Base-by-base conservation (phyloP, 2,113 vertebrate species). In the Suricata suricatta region DNA sequence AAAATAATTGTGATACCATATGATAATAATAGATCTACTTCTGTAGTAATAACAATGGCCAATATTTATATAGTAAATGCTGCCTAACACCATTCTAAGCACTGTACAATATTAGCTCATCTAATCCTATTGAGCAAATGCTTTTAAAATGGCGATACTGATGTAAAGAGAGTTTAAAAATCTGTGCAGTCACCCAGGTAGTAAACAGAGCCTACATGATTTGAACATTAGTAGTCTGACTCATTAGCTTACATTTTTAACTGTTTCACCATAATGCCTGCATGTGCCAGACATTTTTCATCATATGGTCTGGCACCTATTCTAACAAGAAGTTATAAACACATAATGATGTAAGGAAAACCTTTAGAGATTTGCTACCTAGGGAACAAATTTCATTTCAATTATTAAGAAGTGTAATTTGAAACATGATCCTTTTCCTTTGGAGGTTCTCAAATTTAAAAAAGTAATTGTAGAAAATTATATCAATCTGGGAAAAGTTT, bases 241-340 rank as follows among this genome's bases (percentile, higher is more conserved):
- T 86, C 35, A 83, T 60, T 71, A 57, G 33, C 21, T 71, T 93
- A 83, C 27, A 94, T 79, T 88, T 95, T 95, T 35, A 52, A 83
- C 84, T 82, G 5, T 23, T 94, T 96, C 38, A 71, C 63, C 92
- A 13, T 85, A 17, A 25, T 63, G 27, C 76, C 71, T 93, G 21
- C 25, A 72, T 2, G 17, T 0, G 5, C 90, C 82, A 97, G 52
- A 76, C 82, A 72, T 85, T 97, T 92, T 97, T 96, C 69, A 90
- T 96, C 93, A 97, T 50, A 64, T 76, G 31, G 54, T 96, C 77
- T 95, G 57, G 14, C 77, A 95, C 85, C 68, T 97, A n/a, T 85
- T 86, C n/a, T 94, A 91, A 71, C 38, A 90, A 95, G 69, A 95
- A 96, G 13, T 77, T 93, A 57, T 64, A 93, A 93, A 84, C 38